Evolutionary conservation across 2,888 invertebrate genomes (phyloP).

Genomic region (Apodemia duryi): DNA sequence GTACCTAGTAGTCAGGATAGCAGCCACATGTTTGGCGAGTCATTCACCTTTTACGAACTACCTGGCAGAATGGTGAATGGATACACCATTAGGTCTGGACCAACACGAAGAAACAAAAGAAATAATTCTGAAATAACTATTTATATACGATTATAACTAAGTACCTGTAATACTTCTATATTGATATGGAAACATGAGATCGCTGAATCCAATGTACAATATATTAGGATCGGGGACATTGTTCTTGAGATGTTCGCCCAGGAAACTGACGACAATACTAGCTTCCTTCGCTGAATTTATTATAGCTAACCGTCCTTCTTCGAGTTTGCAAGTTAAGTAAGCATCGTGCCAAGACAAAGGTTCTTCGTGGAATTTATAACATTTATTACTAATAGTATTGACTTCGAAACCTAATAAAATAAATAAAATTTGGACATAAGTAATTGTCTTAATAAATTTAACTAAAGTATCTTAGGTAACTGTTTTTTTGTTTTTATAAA

Average conservation of each 20-base stretch:
- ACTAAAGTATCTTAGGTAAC: no score
- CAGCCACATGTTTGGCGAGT: no score
- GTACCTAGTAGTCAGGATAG: no score
- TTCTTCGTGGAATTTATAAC: slow-evolving; percentile 49
- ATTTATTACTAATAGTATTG: slow-evolving; percentile 39
- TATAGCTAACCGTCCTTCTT: slow-evolving; percentile 46
- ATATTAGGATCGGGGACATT: slow-evolving; percentile 46
- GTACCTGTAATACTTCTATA: slow-evolving; percentile 47
- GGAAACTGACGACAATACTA: slow-evolving; percentile 40
- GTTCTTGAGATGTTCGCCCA: slow-evolving; percentile 42
- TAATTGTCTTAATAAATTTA: no score
- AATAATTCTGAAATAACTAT: no score
- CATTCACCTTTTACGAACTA: no score
- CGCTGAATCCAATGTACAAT: slow-evolving; percentile 49
- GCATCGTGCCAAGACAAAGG: slow-evolving; percentile 51
- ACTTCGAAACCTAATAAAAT: slow-evolving; percentile 37
- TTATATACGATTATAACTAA: slow-evolving; percentile 16
- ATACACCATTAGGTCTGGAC: no score
- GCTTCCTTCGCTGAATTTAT: slow-evolving; percentile 49
- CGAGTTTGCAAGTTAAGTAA: slow-evolving; percentile 43
- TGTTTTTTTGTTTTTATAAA: no score
- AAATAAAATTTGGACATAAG: neutral
- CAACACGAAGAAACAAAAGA: no score
- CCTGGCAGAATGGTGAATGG: no score
- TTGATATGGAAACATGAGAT: slow-evolving; percentile 49